These are phyloP conservation scores for Drosophila tanythrix DNA, from an alignment of 2,888 invertebrate species.

Conservation along the genomic window DNA sequence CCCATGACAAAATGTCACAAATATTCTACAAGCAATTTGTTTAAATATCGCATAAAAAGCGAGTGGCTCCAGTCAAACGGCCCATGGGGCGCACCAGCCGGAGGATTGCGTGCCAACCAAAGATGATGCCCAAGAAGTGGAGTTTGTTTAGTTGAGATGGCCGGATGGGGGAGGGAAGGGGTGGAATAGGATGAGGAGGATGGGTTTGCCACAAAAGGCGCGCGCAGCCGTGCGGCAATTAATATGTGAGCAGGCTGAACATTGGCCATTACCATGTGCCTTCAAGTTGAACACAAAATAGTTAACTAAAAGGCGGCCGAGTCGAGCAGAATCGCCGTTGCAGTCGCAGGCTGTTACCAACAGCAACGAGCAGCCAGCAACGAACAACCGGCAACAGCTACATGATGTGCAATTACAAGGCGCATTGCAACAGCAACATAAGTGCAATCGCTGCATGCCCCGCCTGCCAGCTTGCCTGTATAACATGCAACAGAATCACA, in stretches of 20 bases:
- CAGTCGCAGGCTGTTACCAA: constrained; percentile 59
- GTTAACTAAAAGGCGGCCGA: constrained; percentile 79
- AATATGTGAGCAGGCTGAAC: constrained; percentile 80
- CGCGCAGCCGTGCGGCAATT: constrained; percentile 81
- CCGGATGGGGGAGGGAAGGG: background rate
- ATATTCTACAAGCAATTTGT: constrained; percentile 81
- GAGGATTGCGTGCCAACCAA: constrained; percentile 58
- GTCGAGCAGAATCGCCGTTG: constrained; percentile 40
- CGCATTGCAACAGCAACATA: constrained; percentile 62
- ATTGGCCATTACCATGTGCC: constrained; percentile 81
- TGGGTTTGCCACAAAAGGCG: constrained; percentile 74
- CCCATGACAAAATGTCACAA: constrained; percentile 80
- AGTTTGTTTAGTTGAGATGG: background rate
- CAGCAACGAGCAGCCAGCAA: constrained; percentile 53
- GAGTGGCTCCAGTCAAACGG: constrained; percentile 36
- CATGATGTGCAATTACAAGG: constrained; percentile 67
- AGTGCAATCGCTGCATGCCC: constrained; percentile 78
- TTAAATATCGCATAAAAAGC: constrained; percentile 80
- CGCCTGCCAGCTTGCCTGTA: constrained; percentile 49
- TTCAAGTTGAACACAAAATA: constrained; percentile 81
- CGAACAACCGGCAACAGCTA: constrained; percentile 58
- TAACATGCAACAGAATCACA: constrained; percentile 40
- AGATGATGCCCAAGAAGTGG: constrained; percentile 27
- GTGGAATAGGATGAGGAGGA: background rate
- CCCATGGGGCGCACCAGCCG: constrained; percentile 60